phyloP scores from a whole-genome alignment of 2,113 vertebrate genomes.

The Syrrhaptes paradoxus region DNA sequence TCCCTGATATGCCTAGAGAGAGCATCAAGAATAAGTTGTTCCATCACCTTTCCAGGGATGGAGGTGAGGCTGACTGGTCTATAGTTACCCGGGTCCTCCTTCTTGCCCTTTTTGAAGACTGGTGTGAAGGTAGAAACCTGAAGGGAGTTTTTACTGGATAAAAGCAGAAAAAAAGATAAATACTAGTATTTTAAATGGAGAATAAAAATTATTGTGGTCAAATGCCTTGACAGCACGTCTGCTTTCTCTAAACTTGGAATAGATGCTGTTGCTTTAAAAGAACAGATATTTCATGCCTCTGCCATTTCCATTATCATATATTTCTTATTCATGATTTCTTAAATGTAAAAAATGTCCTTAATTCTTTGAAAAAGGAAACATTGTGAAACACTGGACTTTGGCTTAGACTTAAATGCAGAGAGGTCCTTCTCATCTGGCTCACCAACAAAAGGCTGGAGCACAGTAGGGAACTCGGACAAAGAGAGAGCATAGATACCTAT shows the following conservation, averaged over 20 bases:
- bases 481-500: not conserved
- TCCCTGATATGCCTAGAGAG: too few species aligned
- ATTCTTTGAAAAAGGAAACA: not conserved
- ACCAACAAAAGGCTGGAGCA: not conserved
- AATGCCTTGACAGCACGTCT: not conserved
- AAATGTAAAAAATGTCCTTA: not conserved
- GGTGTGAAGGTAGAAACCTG: not conserved
- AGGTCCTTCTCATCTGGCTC: not conserved
- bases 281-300: not conserved
- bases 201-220: not conserved
- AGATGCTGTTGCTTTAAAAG: not conserved
- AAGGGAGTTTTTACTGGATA: not conserved
- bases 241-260: not conserved
- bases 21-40: too few species aligned
- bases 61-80: too few species aligned
- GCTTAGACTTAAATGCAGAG: not conserved
- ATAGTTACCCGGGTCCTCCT: too few species aligned
- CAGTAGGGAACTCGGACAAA: not conserved
- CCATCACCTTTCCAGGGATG: too few species aligned
- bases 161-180: not conserved
- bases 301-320: not conserved
- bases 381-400: not conserved
- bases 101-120: too few species aligned
- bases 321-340: slow-evolving; percentile 13
- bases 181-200: not conserved